Base-by-base conservation (phyloP, 2,888 invertebrate genomes). In the Rhimphoctona megacephalus region DNA sequence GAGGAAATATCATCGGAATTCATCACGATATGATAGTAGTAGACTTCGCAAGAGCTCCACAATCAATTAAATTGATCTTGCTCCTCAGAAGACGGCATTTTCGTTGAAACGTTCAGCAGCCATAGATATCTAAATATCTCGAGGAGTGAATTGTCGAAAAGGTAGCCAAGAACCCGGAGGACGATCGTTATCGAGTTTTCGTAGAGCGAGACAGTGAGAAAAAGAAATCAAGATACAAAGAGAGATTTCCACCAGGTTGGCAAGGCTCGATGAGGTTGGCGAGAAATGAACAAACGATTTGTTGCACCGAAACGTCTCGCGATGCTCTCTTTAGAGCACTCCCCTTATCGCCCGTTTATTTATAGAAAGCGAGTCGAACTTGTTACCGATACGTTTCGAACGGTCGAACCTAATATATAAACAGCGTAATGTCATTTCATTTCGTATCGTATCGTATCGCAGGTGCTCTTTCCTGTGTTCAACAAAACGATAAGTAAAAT, bases 341-440 rank as follows among this genome's bases (percentile, higher is more conserved):
- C 73, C 67, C 73, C 72, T 88, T 88, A 88, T 88, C 86, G 85
- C 52, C 57, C 69, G 66, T 87, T 87, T 88, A 87, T 88, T 89
- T 89, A 88, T 89, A 81, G 82, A 85, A 87, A 72, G 25, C 67
- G 70, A 81, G 64, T 72, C 70, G 79, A 46, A 57, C 79, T 78
- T 36, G 77, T 43, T 64, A 70, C 70, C 80, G 70, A 80, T 80
- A 80, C 57, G 69, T 57, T n/a, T 19, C 70, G 78, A 78, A 67
- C 43, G 61, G 33, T 80, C 33, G 46, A 46, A 61, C 57, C 36
- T 11, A 49, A 67, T 52, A 14, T 73, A 69, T n/a, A n/a, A 36
- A 49, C 30, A 49, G 30, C 66, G 49, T 39, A 33, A 49, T 30
- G 52, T 52, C 52, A 49, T 52, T 46, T 36, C 33, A 66, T 77